Base-by-base conservation (phyloP, 2,797 vertebrate species). In the Sternarchorhynchus goeldii region DNA sequence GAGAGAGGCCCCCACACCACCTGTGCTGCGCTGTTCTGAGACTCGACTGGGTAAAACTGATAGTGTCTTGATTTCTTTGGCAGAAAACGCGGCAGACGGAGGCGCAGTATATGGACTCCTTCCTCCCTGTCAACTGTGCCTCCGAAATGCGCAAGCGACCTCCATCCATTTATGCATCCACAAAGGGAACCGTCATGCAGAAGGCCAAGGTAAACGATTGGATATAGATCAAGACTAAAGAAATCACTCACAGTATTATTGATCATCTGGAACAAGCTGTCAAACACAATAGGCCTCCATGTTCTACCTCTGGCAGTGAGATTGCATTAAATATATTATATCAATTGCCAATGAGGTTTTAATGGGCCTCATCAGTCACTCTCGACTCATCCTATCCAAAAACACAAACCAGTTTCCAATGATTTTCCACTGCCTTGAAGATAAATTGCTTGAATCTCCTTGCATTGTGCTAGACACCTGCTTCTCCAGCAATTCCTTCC, bases 161-260 rank as follows among this genome's bases (percentile, higher is more conserved):
- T 20, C 94, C 94, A 0, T 95, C 96, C 76, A 92, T 96, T 31
- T 91, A 92, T 53, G 88, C 94, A 70, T 93, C 96, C 78, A 93
- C 91, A 79, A 96, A 94, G 81, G 97, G 96, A 45, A 96, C 92
- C 0, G 98, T 99, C 88, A 94, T 99, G 89, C 93, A 95, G 88
- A 99, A 97, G 82, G 95, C 97, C 78, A 99, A 99, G 96, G 98
- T 99, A 90, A 71, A 75, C 18, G 20, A 7, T 34, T 21, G 53
- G 6, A 67, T n/a, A 64, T 50, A n/a, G 20, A 16, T 31, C 18
- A 18, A 36, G 16, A 21, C 45, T 53, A 58, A 55, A n/a, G 4
- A 32, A 60, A 34, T 18, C 25, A 29, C 56, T 21, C 57, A 59
- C 69, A 56, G 29, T 45, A 34, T 59, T 77, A 60, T 60, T 36